Percentiles rank a stretch among this genome's conserved stretches.
Conservation (phyloP, 2,888 invertebrate species). For the Eupithecia inturbata region DNA sequence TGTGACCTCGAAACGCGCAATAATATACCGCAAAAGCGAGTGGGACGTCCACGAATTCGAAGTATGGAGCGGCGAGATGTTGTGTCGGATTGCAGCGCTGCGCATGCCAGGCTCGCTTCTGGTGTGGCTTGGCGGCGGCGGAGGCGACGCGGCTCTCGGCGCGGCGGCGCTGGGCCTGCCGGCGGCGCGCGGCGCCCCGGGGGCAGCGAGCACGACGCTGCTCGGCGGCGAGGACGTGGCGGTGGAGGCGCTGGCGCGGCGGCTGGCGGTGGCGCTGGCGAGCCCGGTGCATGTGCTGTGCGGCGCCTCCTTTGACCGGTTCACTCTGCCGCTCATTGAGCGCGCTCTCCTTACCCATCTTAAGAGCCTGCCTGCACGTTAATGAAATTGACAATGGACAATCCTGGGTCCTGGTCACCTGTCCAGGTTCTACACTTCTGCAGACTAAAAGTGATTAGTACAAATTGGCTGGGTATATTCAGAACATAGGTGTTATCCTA, state of each 20-base stretch:
- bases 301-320: conserved; percentile 52
- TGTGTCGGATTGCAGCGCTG: conserved; percentile 41
- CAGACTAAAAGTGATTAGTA: background rate
- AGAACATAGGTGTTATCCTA: background rate
- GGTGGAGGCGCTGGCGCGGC: conserved; percentile 54
- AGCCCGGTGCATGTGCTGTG: conserved; percentile 53
- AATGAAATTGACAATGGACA: background rate
- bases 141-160: conserved; percentile 25
- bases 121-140: conserved; percentile 60
- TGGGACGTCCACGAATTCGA: conserved; percentile 58
- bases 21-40: conserved; percentile 58
- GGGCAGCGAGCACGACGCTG: conserved; percentile 43
- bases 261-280: conserved; percentile 50
- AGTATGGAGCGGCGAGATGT: conserved; percentile 39
- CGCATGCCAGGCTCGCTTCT: conserved; percentile 63
- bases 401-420: background rate
- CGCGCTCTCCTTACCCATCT: conserved; percentile 51
- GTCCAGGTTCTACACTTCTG: background rate
- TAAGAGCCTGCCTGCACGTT: background rate
- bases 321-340: conserved; percentile 54
- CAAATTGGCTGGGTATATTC: background rate
- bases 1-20: conserved; percentile 55
- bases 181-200: conserved; percentile 36
- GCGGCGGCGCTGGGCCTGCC: conserved; percentile 22
- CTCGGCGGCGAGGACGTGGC: conserved; percentile 52